A percentile compares a stretch with the other conserved stretches of the same genome.
Evolutionary conservation across 2,797 vertebrate species (phyloP).

Genomic region (Emydoidea blandingii): DNA sequence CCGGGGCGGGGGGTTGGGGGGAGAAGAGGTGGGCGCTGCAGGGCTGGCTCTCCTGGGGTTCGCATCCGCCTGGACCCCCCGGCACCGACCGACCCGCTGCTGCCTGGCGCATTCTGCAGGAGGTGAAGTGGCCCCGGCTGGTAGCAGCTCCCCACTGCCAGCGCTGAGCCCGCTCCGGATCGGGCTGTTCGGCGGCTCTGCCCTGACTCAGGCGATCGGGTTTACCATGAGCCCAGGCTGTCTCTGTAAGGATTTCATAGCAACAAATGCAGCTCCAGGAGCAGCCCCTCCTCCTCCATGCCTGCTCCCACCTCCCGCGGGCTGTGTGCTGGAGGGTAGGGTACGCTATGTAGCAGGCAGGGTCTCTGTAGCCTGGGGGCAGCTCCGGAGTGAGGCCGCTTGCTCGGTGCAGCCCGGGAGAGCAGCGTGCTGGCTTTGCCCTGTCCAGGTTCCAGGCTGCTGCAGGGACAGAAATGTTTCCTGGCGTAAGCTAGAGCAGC

Average conservation of each 20-base stretch:
- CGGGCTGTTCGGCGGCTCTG: background rate
- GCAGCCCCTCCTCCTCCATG: background rate
- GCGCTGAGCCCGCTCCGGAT: background rate
- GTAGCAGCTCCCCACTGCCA: background rate
- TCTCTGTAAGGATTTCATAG: conserved; percentile 9
- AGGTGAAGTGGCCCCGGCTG: background rate
- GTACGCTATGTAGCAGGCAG: background rate
- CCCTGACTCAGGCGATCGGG: conserved; percentile 11
- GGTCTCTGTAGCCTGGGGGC: background rate
- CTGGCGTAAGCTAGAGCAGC: background rate
- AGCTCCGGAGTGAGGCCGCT: background rate
- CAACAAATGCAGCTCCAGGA: background rate
- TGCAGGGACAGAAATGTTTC: background rate
- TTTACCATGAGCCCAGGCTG: background rate
- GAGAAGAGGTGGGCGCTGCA: background rate
- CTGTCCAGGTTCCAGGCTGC: background rate
- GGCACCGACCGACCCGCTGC: background rate
- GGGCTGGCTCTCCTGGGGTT: background rate
- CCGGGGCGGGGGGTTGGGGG: background rate
- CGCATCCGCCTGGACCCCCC: background rate
- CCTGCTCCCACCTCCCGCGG: background rate
- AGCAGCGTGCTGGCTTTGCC: background rate
- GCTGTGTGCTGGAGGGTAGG: background rate
- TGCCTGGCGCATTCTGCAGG: background rate
- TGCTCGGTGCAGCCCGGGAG: background rate